phyloP scores from a whole-genome alignment of 1,140 invertebrate species.

The Arctopsyche grandis region DNA sequence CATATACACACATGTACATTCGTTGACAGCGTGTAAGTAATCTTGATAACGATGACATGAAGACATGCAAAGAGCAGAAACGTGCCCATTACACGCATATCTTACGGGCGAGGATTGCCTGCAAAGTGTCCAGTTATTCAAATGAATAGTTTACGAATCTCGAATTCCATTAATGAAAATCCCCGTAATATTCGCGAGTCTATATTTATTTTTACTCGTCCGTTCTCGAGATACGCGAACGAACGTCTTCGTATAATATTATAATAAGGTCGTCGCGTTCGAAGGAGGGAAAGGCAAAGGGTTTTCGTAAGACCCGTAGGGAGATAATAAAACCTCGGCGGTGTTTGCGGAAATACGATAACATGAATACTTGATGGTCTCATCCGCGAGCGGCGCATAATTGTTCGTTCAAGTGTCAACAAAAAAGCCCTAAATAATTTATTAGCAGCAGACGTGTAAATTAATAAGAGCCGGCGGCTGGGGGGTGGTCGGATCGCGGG shows the following conservation, averaged over 20 bases:
- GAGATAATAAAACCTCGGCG: constrained; percentile 38
- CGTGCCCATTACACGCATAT: constrained; percentile 14
- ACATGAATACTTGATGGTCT: constrained; percentile 32
- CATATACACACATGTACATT: neutral
- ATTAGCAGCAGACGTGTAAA: constrained; percentile 38
- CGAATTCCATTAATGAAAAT: no score
- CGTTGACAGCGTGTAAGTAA: constrained; percentile 16
- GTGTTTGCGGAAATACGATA: constrained; percentile 40
- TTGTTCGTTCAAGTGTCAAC: constrained; percentile 42
- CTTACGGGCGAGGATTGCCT: neutral
- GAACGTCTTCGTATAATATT: neutral
- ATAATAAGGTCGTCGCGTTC: neutral
- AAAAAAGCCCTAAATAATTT: constrained; percentile 43
- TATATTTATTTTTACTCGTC: no score
- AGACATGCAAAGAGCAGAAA: constrained; percentile 18
- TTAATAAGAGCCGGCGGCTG: constrained; percentile 33
- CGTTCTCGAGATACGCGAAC: neutral
- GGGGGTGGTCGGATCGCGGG: neutral
- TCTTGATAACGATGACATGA: constrained; percentile 13
- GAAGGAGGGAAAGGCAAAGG: neutral
- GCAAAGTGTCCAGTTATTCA: neutral
- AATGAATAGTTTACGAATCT: neutral
- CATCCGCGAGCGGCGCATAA: neutral
- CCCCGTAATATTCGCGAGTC: no score
- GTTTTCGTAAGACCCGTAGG: neutral